Conservation (phyloP, 2,113 vertebrate species). For the human region GRCh38 chr15:44928501-44929000, state of each 20-base stretch:
- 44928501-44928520: not conserved
- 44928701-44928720: constrained; percentile 83
- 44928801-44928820: constrained; percentile 44
- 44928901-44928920: constrained; percentile 5
- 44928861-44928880: constrained; percentile 8
- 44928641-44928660: constrained; percentile 76
- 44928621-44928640: constrained; percentile 48
- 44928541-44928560: not conserved
- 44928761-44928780: constrained; percentile 48
- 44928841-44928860: constrained; percentile 4
- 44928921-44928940: not conserved
- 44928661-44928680: constrained; percentile 84
- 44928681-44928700: constrained; percentile 83
- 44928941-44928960: not conserved
- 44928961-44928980: not conserved
- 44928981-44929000: not conserved
- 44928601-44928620: constrained; percentile 15
- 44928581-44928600: not conserved
- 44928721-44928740: constrained; percentile 22
- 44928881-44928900: constrained; percentile 30
- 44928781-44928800: not conserved
- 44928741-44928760: constrained; percentile 32
- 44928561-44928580: constrained; percentile 19
- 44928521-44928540: not conserved
- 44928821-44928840: constrained; percentile 50